Percentiles rank a stretch among this genome's conserved stretches.
Evolutionary conservation across 2,888 invertebrate genomes (phyloP).

Genomic region (Andrena haemorrhoa): DNA sequence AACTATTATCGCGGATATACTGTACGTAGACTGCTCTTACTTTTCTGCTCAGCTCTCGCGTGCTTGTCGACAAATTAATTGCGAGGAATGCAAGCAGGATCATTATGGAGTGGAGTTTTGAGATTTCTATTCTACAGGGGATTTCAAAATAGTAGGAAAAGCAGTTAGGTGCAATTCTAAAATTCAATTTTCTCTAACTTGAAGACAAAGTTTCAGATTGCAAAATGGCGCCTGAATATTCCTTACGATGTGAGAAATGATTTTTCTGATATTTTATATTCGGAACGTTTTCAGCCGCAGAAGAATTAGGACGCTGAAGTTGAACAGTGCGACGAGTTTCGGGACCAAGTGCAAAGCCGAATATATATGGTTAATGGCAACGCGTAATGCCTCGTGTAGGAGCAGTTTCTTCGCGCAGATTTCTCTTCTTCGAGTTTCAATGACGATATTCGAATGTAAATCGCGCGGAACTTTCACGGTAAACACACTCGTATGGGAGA

Average conservation of each 20-base stretch:
- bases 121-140: too few species aligned
- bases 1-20: neutral
- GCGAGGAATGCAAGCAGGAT: too few species aligned
- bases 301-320: neutral
- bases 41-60: too few species aligned
- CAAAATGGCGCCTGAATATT: too few species aligned
- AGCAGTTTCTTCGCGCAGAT: constrained; percentile 19
- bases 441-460: constrained; percentile 66
- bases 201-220: too few species aligned
- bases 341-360: constrained; percentile 9
- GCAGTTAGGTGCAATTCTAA: too few species aligned
- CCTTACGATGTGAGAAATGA: neutral
- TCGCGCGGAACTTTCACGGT: constrained; percentile 73
- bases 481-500: constrained; percentile 78
- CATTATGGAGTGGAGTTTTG: too few species aligned
- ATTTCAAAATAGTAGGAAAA: too few species aligned
- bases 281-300: neutral
- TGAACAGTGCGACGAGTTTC: neutral
- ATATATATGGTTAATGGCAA: constrained; percentile 33
- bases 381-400: neutral
- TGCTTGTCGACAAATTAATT: too few species aligned
- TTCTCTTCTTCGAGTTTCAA: constrained; percentile 28
- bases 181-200: too few species aligned
- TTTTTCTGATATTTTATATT: neutral
- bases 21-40: too few species aligned